Evolutionary conservation across 2,888 invertebrate species (phyloP), one percentile per base, ranked within the genome.

Genomic region (Scaptomyza parva): DNA sequence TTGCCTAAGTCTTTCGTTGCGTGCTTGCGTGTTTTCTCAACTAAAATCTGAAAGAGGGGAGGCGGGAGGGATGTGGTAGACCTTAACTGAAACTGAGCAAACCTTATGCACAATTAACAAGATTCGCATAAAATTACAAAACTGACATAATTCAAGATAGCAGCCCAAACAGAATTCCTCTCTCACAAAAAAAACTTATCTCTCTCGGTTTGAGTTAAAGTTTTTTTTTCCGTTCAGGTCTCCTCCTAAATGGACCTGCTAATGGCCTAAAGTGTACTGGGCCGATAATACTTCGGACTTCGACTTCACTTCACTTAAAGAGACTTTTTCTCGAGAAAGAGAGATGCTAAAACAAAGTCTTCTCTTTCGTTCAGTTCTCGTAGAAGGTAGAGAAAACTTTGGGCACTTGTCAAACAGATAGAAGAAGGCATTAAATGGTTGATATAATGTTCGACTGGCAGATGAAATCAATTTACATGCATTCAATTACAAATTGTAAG

Each of bases 141-240:
- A 86, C 86, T 89, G 89, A 88, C 89, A 89, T 90, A 88, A 89
- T 89, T 90, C 88, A 87, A 87, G 90, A 89, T 89, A 89, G 79
- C 67, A 70, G 63, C 68, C 68, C 8, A 9, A 7, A 17, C 11
- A 8, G 17, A 11, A 26, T 12, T 62, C 62, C 57, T 53, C 82
- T 72, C 68, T 62, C 67, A 59, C 61, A 74, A 66, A 84, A 86
- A n/a, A n/a, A n/a, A n/a, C n/a, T 85, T 76, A 86, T 88, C 88
- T 78, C 79, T 76, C 47, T 44, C 43, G 22, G 6, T n/a, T n/a
- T n/a, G n/a, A 24, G 22, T 24, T 24, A 9, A 9, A 9, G 22
- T 5, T 22, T 22, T 8, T 28, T 26, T 22, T 8, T 28, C 9
- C 8, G 28, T 28, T 28, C 28, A 28, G 28, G 28, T 28, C 28